Conservation (phyloP, 2,797 vertebrate species). For the Echeneis naucrates region DNA sequence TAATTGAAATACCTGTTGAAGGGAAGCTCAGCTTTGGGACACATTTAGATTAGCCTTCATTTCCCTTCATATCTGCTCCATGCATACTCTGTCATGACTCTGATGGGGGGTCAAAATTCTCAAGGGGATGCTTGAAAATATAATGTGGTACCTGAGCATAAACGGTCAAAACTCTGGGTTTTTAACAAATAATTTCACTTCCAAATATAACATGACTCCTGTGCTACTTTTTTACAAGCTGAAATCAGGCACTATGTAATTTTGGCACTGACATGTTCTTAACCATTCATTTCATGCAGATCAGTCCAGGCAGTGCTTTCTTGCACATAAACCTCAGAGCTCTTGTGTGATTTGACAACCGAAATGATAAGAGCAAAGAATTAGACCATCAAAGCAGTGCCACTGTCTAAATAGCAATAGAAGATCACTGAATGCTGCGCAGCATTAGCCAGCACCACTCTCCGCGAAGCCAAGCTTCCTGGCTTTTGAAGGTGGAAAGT, state of each 20-base stretch:
- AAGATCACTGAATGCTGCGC: constrained; percentile 44
- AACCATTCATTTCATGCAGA: constrained; percentile 30
- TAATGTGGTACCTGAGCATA: constrained; percentile 6
- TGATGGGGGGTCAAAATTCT: constrained; percentile 20
- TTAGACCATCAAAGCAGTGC: constrained; percentile 39
- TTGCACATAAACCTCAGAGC: constrained; percentile 30
- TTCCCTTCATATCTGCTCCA: constrained; percentile 2
- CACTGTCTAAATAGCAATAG: constrained; percentile 39
- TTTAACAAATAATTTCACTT: constrained; percentile 21
- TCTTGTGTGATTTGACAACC: constrained; percentile 37
- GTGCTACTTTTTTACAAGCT: constrained; percentile 9
- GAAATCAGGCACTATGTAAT: constrained; percentile 25
- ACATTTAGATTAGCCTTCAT: constrained; percentile 7
- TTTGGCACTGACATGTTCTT: constrained; percentile 33
- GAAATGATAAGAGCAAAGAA: constrained; percentile 44
- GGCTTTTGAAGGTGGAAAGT: constrained; percentile 34
- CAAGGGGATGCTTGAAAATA: constrained; percentile 5
- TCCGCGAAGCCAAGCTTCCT: background rate
- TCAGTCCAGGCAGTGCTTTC: constrained; percentile 9
- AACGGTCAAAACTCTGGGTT: constrained; percentile 20
- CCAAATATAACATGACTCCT: constrained; percentile 31
- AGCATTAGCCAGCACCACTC: constrained; percentile 17
- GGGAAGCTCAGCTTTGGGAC: constrained; percentile 3
- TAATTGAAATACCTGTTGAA: constrained; percentile 8
- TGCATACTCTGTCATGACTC: background rate